Evolutionary conservation across 2,113 vertebrate species (phyloP).

Genomic region (Nesogale talazaci): DNA sequence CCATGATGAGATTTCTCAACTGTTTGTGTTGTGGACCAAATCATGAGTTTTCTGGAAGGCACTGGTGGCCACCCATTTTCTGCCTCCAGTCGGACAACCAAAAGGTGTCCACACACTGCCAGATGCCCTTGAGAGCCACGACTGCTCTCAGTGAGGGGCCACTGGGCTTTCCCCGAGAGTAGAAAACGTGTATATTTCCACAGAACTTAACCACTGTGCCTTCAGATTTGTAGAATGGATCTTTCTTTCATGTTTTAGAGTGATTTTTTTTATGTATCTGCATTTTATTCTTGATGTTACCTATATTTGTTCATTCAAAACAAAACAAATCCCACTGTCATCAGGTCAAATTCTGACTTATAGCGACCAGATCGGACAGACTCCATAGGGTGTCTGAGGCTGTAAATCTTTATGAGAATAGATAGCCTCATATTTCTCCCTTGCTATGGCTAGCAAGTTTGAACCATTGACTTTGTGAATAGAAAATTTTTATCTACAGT

Average conservation of each 20-base stretch:
- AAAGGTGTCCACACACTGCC: neutral
- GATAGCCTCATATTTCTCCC: too few species aligned
- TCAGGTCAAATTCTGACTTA: too few species aligned
- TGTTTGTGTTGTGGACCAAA: neutral
- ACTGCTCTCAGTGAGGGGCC: neutral
- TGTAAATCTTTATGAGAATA: too few species aligned
- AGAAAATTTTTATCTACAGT: too few species aligned
- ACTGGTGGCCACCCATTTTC: neutral
- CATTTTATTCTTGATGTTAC: constrained; percentile 15
- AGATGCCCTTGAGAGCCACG: neutral
- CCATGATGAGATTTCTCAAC: neutral
- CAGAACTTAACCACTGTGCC: constrained; percentile 6
- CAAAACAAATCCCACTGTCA: too few species aligned
- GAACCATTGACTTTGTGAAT: too few species aligned
- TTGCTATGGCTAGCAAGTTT: too few species aligned
- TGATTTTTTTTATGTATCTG: neutral
- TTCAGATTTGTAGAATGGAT: neutral
- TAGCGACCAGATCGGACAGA: too few species aligned
- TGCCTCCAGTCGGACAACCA: neutral
- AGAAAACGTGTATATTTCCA: neutral
- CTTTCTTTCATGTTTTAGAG: constrained; percentile 17
- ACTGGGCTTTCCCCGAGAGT: neutral
- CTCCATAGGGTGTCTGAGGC: too few species aligned
- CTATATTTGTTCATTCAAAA: neutral
- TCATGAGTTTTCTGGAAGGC: neutral